Conservation (phyloP, 2,797 vertebrate genomes). For the Somateria mollissima region DNA sequence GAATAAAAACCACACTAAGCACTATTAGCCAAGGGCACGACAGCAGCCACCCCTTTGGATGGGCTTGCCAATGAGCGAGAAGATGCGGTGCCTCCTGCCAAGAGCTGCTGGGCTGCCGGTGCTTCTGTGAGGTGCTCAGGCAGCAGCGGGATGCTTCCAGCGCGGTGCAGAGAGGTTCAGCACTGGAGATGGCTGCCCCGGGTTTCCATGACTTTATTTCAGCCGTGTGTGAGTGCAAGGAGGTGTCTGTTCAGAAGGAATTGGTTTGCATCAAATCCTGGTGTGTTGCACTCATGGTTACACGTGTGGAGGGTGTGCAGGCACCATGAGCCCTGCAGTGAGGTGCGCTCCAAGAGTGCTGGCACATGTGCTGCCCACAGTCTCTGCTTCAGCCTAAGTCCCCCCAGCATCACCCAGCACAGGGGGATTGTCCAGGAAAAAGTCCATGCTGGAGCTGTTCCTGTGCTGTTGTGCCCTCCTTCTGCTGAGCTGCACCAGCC, state of each 20-base stretch:
- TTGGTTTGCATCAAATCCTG: not conserved
- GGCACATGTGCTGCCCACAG: not conserved
- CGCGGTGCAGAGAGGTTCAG: fast-evolving
- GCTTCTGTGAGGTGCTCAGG: not conserved
- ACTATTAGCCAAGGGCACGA: not conserved
- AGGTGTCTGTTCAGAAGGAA: not conserved
- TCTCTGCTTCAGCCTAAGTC: not conserved
- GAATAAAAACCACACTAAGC: not conserved
- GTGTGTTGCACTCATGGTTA: not conserved
- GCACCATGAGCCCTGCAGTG: not conserved
- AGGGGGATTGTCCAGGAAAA: not conserved
- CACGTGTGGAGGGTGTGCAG: fast-evolving
- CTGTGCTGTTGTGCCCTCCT: not conserved
- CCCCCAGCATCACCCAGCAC: not conserved
- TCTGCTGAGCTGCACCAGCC: not conserved
- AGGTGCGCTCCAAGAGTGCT: not conserved
- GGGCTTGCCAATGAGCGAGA: no score
- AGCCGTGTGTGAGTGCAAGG: fast-evolving
- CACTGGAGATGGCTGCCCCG: fast-evolving
- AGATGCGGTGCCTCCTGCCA: not conserved
- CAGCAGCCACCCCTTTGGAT: not conserved
- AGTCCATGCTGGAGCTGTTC: not conserved
- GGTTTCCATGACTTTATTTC: not conserved
- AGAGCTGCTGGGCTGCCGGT: fast-evolving
- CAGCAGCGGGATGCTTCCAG: fast-evolving